Evolutionary conservation across 2,797 vertebrate species (phyloP).

Genomic region (Chromobotia macracanthus): DNA sequence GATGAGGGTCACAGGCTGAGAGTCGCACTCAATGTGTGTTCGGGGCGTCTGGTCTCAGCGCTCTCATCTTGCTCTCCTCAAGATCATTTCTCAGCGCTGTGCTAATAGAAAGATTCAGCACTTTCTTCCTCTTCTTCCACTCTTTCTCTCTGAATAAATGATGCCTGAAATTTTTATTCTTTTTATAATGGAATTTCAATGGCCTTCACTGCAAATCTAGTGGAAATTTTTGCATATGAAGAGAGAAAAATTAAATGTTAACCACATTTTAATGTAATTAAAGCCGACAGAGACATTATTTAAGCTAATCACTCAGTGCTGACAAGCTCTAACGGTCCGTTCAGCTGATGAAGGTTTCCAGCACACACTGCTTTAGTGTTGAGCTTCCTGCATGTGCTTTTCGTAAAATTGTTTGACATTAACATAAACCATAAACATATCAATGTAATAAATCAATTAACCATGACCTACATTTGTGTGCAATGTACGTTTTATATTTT

Average conservation of each 20-base stretch:
- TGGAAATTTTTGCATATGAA: slow-evolving; percentile 99
- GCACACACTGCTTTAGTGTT: slow-evolving; percentile 75
- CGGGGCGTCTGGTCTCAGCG: slow-evolving; percentile 46
- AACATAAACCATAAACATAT: slow-evolving; percentile 34
- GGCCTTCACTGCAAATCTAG: slow-evolving; percentile 99
- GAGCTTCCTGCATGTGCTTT: slow-evolving; percentile 27
- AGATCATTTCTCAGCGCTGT: slow-evolving; percentile 87
- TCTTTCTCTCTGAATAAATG: slow-evolving; percentile 99
- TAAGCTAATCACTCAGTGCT: slow-evolving; percentile 99
- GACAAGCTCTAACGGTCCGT: slow-evolving; percentile 85
- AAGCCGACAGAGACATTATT: slow-evolving; percentile 99
- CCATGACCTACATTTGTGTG: slow-evolving; percentile 7
- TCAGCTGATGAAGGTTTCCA: slow-evolving; percentile 73
- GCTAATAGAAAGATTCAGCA: slow-evolving; percentile 98
- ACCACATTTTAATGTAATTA: slow-evolving; percentile 99
- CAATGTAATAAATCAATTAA: slow-evolving; percentile 39
- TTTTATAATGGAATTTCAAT: slow-evolving; percentile 99
- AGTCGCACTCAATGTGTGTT: slow-evolving; percentile 31
- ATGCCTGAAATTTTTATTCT: slow-evolving; percentile 99
- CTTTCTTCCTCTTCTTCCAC: slow-evolving; percentile 88
- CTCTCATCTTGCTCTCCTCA: slow-evolving; percentile 32
- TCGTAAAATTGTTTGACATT: slow-evolving; percentile 38
- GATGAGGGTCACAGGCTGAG: slow-evolving; percentile 38
- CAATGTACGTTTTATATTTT: background rate
- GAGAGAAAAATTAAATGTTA: slow-evolving; percentile 99